Percentiles rank a stretch among this genome's conserved stretches.
phyloP scores from a whole-genome alignment of 2,113 vertebrate species.

The Protomyctophum bolini region DNA sequence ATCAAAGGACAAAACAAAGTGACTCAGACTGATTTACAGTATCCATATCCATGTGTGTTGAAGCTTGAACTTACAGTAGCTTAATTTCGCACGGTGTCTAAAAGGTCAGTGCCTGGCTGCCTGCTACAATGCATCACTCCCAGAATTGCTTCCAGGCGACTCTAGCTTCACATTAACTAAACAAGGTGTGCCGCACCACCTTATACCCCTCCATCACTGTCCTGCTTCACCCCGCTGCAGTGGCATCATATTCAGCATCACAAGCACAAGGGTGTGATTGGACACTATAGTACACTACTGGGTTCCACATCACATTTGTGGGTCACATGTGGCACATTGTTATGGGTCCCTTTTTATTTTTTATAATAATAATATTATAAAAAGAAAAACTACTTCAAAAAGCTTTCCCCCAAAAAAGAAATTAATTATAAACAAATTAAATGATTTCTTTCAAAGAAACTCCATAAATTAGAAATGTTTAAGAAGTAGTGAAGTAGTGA shows the following conservation, averaged over 20 bases:
- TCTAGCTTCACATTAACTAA: conserved; percentile 63
- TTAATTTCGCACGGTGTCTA: conserved; percentile 69
- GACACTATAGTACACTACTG: conserved; percentile 35
- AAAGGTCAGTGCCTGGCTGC: conserved; percentile 57
- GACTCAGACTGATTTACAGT: conserved; percentile 45
- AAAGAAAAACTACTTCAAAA: no score
- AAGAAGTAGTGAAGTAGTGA: no score
- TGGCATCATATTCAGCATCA: conserved; percentile 38
- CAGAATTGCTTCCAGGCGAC: conserved; percentile 68
- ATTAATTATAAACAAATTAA: no score
- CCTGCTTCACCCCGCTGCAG: conserved; percentile 42
- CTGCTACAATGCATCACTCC: conserved; percentile 62
- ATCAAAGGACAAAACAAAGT: conserved; percentile 48
- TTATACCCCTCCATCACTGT: conserved; percentile 37
- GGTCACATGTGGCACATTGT: no score
- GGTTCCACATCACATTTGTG: no score
- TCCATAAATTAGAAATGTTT: no score
- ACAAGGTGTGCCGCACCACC: conserved; percentile 53
- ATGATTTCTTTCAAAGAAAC: no score
- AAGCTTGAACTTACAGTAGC: conserved; percentile 30
- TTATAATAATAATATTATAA: no score
- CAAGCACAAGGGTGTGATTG: conserved; percentile 41
- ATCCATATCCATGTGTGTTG: conserved; percentile 37
- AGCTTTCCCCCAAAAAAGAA: no score
- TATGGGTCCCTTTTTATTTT: no score